Evolutionary conservation across 92 coral and sea anemone species (phyloP).

Genomic region (Chrysogorgia sp.): DNA sequence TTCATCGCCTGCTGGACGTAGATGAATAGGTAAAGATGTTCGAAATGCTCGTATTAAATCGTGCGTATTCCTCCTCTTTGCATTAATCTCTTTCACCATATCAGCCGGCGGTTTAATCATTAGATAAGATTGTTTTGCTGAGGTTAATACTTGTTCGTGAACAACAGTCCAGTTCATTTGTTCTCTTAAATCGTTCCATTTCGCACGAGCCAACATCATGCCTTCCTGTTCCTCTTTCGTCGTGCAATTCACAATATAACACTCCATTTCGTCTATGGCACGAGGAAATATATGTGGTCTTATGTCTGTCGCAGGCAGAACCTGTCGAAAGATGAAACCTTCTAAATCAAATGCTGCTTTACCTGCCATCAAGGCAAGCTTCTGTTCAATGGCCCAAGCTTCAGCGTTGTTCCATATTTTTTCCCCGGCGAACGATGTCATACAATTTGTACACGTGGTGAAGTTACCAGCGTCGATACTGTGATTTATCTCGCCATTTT

Average conservation of each 20-base stretch:
- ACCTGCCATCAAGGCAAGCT: conserved; percentile 64
- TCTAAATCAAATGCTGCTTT: conserved; percentile 62
- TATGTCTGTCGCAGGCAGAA: conserved; percentile 54
- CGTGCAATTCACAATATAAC: conserved; percentile 36
- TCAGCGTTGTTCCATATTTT: conserved; percentile 15
- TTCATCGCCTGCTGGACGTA: conserved; percentile 61
- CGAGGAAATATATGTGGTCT: conserved; percentile 67
- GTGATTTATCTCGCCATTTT: not conserved
- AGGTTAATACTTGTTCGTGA: conserved; percentile 61
- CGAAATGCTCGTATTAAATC: conserved; percentile 60
- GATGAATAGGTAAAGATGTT: conserved; percentile 52
- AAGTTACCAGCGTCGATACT: not conserved
- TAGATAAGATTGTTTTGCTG: conserved; percentile 63
- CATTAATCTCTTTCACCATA: conserved; percentile 62
- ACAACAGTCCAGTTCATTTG: conserved; percentile 59
- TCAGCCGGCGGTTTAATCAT: conserved; percentile 68
- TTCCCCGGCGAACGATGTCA: conserved; percentile 12
- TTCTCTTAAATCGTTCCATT: conserved; percentile 53
- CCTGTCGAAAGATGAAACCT: conserved; percentile 55
- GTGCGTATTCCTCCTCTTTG: conserved; percentile 42
- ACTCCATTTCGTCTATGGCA: conserved; percentile 60
- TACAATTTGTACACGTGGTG: conserved; percentile 40
- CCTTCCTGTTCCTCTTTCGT: conserved; percentile 22
- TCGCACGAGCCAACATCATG: conserved; percentile 45
- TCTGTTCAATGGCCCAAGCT: conserved; percentile 55